These are phyloP conservation scores for Carassius carassius DNA, from an alignment of 2,113 vertebrate species.

Conservation along the genomic window DNA sequence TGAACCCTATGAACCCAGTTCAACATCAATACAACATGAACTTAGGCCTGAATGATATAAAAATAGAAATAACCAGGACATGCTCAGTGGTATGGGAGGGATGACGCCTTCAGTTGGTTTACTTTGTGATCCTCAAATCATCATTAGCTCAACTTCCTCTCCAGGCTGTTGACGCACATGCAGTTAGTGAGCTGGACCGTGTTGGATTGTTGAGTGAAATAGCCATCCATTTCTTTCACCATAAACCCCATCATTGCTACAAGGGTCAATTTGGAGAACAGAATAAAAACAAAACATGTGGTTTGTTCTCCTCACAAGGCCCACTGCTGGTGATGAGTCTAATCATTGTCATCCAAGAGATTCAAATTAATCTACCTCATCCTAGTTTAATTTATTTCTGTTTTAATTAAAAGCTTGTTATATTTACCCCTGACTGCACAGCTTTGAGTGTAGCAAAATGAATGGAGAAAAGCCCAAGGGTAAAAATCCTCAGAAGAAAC, in stretches of 20 bases:
- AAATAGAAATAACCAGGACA: conserved; percentile 34
- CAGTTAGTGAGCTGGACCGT: conserved; percentile 47
- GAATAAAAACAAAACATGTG: conserved; percentile 50
- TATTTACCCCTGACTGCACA: conserved; percentile 69
- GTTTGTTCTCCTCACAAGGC: conserved; percentile 46
- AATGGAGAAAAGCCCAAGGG: conserved; percentile 63
- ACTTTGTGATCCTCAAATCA: conserved; percentile 53
- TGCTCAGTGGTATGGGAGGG: conserved; percentile 30
- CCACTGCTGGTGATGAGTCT: conserved; percentile 46
- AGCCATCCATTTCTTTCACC: conserved; percentile 39
- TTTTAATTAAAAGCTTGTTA: conserved; percentile 76
- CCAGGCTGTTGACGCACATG: conserved; percentile 41
- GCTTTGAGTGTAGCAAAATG: conserved; percentile 63
- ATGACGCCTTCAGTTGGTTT: conserved; percentile 35
- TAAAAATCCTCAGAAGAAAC: conserved; percentile 61
- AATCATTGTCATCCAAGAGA: conserved; percentile 63
- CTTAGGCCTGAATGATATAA: conserved; percentile 38
- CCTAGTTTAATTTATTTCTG: conserved; percentile 63
- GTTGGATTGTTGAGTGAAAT: conserved; percentile 49
- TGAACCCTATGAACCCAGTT: conserved; percentile 53
- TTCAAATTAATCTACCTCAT: conserved; percentile 65
- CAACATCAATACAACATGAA: conserved; percentile 50
- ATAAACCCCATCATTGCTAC: conserved; percentile 42
- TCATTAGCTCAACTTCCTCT: conserved; percentile 56
- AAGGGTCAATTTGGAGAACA: conserved; percentile 61